A percentile compares a stretch with the other conserved stretches of the same genome.
Evolutionary conservation across 2,888 invertebrate species (phyloP).

Genomic region (Agrenia bidenticulata): DNA sequence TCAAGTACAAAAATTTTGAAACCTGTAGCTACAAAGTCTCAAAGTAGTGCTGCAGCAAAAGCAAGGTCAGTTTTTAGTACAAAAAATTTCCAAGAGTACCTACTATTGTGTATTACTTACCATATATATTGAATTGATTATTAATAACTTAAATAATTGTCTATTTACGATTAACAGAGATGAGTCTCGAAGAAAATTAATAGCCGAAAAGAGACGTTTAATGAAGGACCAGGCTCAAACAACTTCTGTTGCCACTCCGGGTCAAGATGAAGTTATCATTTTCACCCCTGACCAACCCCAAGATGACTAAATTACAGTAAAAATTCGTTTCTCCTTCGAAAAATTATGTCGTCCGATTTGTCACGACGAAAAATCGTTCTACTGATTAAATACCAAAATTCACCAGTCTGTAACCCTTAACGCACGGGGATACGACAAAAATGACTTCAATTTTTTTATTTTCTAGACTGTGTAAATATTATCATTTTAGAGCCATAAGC

Average conservation of each 20-base stretch:
- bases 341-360: no score
- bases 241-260: slow-evolving; percentile 5
- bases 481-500: no score
- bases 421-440: no score
- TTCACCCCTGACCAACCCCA: slow-evolving; percentile 38
- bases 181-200: slow-evolving; percentile 73
- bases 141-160: not conserved
- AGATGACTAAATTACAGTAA: not conserved
- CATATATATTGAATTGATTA: not conserved
- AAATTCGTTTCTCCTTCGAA: no score
- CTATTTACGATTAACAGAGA: slow-evolving; percentile 53
- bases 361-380: no score
- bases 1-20: slow-evolving; percentile 8
- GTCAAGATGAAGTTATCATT: slow-evolving; percentile 45
- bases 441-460: no score
- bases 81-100: no score
- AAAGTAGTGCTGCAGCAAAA: slow-evolving; percentile 38
- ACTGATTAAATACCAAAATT: no score
- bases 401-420: no score
- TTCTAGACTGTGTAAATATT: no score
- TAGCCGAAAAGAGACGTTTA: slow-evolving; percentile 71
- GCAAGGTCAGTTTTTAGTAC: slow-evolving; percentile 37
- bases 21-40: slow-evolving; percentile 9
- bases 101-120: no score
- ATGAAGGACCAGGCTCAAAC: slow-evolving; percentile 56